Evolutionary conservation across 2,888 invertebrate genomes (phyloP), one percentile per base, ranked within the genome.

Genomic region (Apantesis nais): DNA sequence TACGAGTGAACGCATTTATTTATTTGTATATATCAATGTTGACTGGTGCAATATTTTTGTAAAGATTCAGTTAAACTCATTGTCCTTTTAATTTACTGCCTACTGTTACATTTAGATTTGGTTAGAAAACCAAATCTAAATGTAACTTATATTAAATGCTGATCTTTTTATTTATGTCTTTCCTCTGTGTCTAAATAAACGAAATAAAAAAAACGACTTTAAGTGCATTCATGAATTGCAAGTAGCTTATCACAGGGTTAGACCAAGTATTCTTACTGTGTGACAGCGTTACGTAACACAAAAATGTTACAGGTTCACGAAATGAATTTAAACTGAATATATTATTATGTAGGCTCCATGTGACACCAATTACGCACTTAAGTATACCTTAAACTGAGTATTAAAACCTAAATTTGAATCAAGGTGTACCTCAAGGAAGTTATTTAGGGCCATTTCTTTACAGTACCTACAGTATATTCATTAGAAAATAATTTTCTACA

Each of bases 291-390:
- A 31, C 31, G 48, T 64, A 41, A 41, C 25, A 58, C 64, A 58
- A 63, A 68, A 67, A 67, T 67, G 67, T 67, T 62, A 67, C 67
- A 62, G 62, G 67, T 29, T n/a, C 1, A 16, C 41, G 11, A 58
- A 66, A 60, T 60, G 5, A 25, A 60, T 29, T 60, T 22, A n/a
- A n/a, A 29, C 31, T 29, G 12, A 34, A 34, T 1, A 65, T 55
- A 55, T 66, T 52, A 29, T 16, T 55, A 52, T 52, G n/a, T 55
- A 66, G 25, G 9, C n/a, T 52, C n/a, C 16, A 37, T 37, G 1
- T 52, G n/a, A 52, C 16, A 52, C 16, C 16, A 37, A 25, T 37
- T 5, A 12, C 34, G 55, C 25, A 55, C 16, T 1, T 63, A 14
- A 65, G 34, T 5, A 12, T n/a, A 37, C 34, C n/a, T 66, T 25